Percentiles rank a stretch among this genome's conserved stretches.
Evolutionary conservation across 2,113 vertebrate genomes (phyloP).

Genomic region (Circaetus cinerascens): DNA sequence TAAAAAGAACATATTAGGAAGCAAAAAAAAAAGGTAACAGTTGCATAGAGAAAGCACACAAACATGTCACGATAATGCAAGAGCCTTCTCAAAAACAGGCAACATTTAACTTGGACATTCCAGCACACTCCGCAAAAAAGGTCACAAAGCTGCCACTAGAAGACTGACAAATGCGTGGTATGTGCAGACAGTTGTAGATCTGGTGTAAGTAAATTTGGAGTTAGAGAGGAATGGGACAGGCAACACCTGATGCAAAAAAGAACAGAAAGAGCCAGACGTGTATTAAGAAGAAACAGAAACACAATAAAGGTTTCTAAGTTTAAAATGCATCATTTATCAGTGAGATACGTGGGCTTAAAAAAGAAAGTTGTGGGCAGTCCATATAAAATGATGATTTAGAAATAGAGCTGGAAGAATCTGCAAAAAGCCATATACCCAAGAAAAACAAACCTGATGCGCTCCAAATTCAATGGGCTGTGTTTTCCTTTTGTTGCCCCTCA

Average conservation of each 20-base stretch:
- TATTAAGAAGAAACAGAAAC: neutral
- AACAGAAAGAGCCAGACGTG: neutral
- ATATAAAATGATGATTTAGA: neutral
- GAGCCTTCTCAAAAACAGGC: neutral
- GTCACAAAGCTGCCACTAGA: neutral
- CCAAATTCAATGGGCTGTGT: constrained; percentile 85
- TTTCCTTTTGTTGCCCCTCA: constrained; percentile 84
- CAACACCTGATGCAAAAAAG: neutral
- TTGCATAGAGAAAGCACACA: neutral
- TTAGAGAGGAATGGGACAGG: neutral
- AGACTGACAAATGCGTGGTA: neutral
- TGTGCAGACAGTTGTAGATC: neutral
- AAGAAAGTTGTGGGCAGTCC: neutral
- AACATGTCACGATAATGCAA: neutral
- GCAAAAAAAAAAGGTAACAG: neutral
- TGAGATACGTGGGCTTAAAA: neutral
- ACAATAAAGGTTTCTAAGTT: neutral
- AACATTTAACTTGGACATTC: neutral
- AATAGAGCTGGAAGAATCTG: neutral
- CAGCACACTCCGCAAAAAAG: neutral
- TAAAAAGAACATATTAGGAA: neutral
- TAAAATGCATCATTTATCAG: neutral
- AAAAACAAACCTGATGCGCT: constrained; percentile 79
- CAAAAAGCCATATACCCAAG: neutral
- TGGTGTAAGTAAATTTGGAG: neutral